phyloP scores from a whole-genome alignment of 2,888 invertebrate genomes.

The Eristalis pertinax region DNA sequence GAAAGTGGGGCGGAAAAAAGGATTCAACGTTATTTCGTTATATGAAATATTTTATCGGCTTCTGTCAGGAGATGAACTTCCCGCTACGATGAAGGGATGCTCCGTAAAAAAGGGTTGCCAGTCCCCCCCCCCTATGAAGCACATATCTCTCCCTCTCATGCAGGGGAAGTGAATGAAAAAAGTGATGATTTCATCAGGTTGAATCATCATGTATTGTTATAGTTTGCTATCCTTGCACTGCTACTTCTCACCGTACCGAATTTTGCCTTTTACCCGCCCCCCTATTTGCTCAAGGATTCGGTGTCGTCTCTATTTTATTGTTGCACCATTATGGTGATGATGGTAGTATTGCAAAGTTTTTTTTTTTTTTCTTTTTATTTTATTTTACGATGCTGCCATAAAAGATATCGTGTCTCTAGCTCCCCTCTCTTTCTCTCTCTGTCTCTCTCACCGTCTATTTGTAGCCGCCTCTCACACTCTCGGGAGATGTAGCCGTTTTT shows the following conservation, averaged over 20 bases:
- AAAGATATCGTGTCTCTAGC: constrained; percentile 57
- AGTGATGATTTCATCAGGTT: constrained; percentile 68
- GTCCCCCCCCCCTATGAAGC: constrained; percentile 5
- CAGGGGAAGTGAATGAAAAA: constrained; percentile 43
- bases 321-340: constrained; percentile 65
- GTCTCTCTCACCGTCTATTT: not conserved
- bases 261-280: not conserved
- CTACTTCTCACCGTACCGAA: constrained; percentile 1
- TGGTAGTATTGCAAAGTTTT: constrained; percentile 53
- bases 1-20: constrained; percentile 19
- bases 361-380: constrained; percentile 39
- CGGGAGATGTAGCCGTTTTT: constrained; percentile 49
- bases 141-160: constrained; percentile 20
- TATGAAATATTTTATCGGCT: constrained; percentile 64
- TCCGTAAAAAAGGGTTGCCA: constrained; percentile 21
- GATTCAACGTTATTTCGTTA: constrained; percentile 39
- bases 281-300: constrained; percentile 61
- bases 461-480: not conserved
- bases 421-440: constrained; percentile 15
- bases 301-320: constrained; percentile 69
- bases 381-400: constrained; percentile 57
- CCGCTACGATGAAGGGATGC: too few species aligned
- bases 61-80: constrained; percentile 63
- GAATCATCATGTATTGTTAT: constrained; percentile 56
- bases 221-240: constrained; percentile 40